A percentile compares a stretch with the other conserved stretches of the same genome.
Evolutionary conservation across 2,797 vertebrate species (phyloP).

Genomic region (Micromesistius poutassou): DNA sequence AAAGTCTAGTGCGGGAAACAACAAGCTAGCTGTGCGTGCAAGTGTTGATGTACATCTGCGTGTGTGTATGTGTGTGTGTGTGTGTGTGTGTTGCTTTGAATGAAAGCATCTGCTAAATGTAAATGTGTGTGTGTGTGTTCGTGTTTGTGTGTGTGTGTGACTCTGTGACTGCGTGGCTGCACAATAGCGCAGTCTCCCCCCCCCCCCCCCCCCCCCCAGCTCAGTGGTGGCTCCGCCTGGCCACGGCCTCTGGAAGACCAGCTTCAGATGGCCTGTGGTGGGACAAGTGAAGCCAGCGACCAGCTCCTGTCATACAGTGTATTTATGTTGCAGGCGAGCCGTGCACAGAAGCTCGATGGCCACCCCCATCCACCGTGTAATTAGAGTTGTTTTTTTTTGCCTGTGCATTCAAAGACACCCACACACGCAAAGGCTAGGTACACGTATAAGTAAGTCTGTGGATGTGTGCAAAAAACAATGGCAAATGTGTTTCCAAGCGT

Average conservation of each 20-base stretch:
- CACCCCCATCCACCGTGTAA: slow-evolving; percentile 45
- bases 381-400: slow-evolving; percentile 32
- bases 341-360: slow-evolving; percentile 32
- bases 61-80: background rate
- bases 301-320: slow-evolving; percentile 50
- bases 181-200: background rate
- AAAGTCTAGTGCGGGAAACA: background rate
- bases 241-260: background rate
- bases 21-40: background rate
- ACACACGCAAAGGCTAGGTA: background rate
- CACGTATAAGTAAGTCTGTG: slow-evolving; percentile 4
- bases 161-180: background rate
- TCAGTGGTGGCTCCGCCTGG: background rate
- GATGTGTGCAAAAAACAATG: background rate
- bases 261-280: background rate
- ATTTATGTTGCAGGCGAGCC: slow-evolving; percentile 58
- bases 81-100: background rate
- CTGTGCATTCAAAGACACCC: slow-evolving; percentile 17
- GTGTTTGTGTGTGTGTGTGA: background rate
- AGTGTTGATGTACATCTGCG: background rate
- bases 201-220: no score
- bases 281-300: slow-evolving; percentile 42
- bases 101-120: no score
- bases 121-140: background rate
- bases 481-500: no score